phyloP scores from a whole-genome alignment of 2,888 invertebrate species.

The Synanthedon formicaeformis region DNA sequence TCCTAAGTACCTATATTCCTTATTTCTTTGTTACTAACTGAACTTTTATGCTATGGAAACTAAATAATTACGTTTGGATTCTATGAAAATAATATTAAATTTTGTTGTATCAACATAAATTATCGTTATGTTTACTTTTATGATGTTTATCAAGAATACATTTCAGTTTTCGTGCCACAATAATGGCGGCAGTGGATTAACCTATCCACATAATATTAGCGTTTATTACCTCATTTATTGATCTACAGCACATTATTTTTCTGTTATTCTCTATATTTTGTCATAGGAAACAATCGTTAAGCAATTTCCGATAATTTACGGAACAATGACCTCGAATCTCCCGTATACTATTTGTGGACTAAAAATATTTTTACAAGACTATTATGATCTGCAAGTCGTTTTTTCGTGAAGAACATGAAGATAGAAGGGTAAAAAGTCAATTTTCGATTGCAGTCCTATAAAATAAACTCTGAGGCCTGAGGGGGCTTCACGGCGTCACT shows the following conservation, averaged over 20 bases:
- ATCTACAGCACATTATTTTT: slow-evolving; percentile 26
- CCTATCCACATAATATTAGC: slow-evolving; percentile 54
- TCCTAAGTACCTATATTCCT: slow-evolving; percentile 47
- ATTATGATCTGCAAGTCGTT: slow-evolving; percentile 42
- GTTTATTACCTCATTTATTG: slow-evolving; percentile 22
- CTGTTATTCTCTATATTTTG: slow-evolving; percentile 44
- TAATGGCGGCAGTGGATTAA: slow-evolving; percentile 70
- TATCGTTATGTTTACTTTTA: slow-evolving; percentile 64
- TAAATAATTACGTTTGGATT: too few species aligned
- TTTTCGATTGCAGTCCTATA: slow-evolving; percentile 67
- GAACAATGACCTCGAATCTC: slow-evolving; percentile 62
- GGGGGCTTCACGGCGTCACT: slow-evolving; percentile 61
- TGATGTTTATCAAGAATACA: slow-evolving; percentile 62
- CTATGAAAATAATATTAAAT: too few species aligned
- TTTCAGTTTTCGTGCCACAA: slow-evolving; percentile 65
- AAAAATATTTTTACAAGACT: slow-evolving; percentile 59
- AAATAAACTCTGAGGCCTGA: slow-evolving; percentile 60
- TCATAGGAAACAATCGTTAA: slow-evolving; percentile 45
- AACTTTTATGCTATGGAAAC: slow-evolving; percentile 14
- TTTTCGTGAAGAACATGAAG: slow-evolving; percentile 38
- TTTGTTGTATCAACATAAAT: slow-evolving; percentile 8
- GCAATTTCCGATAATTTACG: slow-evolving; percentile 48
- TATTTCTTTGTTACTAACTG: slow-evolving; percentile 55
- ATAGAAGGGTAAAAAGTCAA: slow-evolving; percentile 50
- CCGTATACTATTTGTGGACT: slow-evolving; percentile 58